Evolutionary conservation across 2,888 invertebrate species (phyloP), one percentile per base, ranked within the genome.

Genomic region (Galerucella pusilla): DNA sequence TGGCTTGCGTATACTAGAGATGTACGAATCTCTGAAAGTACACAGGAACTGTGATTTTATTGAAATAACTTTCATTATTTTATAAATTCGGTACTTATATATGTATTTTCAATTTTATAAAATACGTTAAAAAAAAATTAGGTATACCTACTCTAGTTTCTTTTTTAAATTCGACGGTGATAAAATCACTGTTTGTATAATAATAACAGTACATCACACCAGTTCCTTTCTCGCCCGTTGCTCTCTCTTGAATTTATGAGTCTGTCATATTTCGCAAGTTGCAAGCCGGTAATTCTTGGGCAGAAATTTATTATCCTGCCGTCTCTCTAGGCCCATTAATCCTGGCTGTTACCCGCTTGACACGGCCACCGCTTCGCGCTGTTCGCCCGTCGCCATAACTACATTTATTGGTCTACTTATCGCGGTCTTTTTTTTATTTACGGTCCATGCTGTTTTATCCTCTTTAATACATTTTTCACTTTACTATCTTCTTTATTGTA

Each of bases 221-320:
- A 85, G 87, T 87, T 82, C 2, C 5, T 84, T 85, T 84, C 83
- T 83, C 84, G 83, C 84, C 7, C 82, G 83, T 84, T 75, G 82
- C 80, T 80, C 83, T 80, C 83, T 85, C 87, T 86, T 84, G 85
- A 87, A 90, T 90, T 90, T 90, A 90, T 89, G 89, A 89, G 88
- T 86, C 88, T 89, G 89, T 89, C 90, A 90, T 89, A 90, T 89
- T 90, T 90, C 88, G 89, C 89, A 89, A 89, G 88, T 89, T 89
- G 89, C 89, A 87, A 88, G 89, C 88, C 89, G 88, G 89, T 90
- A 90, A 90, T 90, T 90, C 89, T 89, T 89, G 88, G 89, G 88
- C 87, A 88, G 87, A 88, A 90, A 90, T 90, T 90, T 90, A 90
- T 90, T 89, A 87, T 88, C 85, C 85, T 85, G 87, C 87, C 88